Percentiles rank a stretch among this genome's conserved stretches.
These are phyloP conservation scores for Megaceryle torquata DNA, from an alignment of 2,113 vertebrate genomes.

Conservation along the genomic window DNA sequence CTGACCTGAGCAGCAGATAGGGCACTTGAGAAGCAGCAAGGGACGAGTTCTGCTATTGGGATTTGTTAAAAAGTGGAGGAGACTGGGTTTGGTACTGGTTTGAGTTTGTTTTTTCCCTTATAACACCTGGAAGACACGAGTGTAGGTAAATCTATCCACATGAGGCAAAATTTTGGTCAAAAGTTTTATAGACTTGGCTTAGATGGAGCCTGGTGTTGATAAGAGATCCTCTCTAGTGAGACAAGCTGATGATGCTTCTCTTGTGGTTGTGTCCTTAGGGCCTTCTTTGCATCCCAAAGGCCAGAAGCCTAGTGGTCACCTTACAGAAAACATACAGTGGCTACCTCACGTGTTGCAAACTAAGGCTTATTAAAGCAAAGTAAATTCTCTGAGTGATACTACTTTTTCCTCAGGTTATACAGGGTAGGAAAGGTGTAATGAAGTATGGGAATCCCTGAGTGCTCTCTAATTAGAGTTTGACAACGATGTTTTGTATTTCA, in stretches of 20 bases:
- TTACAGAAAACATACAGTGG: background rate
- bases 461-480: background rate
- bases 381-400: background rate
- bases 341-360: background rate
- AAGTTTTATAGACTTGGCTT: background rate
- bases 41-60: background rate
- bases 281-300: background rate
- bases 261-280: background rate
- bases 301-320: background rate
- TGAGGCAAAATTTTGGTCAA: background rate
- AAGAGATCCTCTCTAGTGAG: fast-evolving
- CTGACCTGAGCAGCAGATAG: background rate
- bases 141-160: background rate
- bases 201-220: background rate
- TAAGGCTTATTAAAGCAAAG: background rate
- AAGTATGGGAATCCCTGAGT: background rate
- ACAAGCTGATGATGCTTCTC: background rate
- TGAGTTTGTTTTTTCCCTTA: background rate
- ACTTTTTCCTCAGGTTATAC: background rate
- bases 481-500: slow-evolving; percentile 63
- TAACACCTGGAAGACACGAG: background rate
- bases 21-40: background rate
- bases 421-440: background rate
- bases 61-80: background rate
- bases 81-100: background rate